A percentile compares a stretch with the other conserved stretches of the same genome.
These are phyloP conservation scores for Daktulosphaira vitifoliae DNA, from an alignment of 1,140 invertebrate species.

Conservation along the genomic window DNA sequence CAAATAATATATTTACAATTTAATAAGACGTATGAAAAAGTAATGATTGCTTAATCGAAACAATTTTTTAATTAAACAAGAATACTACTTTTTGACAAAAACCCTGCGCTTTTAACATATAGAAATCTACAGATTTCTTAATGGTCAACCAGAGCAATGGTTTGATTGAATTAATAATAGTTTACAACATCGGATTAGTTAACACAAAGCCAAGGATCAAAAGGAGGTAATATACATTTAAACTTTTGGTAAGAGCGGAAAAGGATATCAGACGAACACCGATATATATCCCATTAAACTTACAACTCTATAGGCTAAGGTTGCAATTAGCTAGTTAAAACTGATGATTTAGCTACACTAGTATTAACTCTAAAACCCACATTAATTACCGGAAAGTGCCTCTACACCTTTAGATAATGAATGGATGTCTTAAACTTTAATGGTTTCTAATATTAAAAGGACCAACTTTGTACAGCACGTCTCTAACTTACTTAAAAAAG, in stretches of 20 bases:
- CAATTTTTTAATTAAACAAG: too few relatives aligned
- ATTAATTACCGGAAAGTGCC: constrained; percentile 18
- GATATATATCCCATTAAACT: constrained; percentile 27
- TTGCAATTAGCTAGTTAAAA: constrained; percentile 25
- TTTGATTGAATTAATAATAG: constrained; percentile 30
- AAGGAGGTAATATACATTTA: not conserved
- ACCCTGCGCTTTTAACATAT: too few relatives aligned
- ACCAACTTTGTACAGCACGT: not conserved
- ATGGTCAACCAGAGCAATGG: not conserved
- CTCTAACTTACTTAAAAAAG: too few relatives aligned
- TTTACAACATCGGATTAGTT: constrained; percentile 25
- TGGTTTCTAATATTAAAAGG: constrained; percentile 21
- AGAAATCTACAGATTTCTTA: constrained; percentile 16
- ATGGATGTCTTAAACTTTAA: constrained; percentile 22
- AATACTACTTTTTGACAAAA: too few relatives aligned
- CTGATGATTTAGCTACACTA: constrained; percentile 4
- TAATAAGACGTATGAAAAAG: too few relatives aligned
- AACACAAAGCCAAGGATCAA: constrained; percentile 3
- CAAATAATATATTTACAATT: too few relatives aligned
- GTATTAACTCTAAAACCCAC: constrained; percentile 14
- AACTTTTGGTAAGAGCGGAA: constrained; percentile 6
- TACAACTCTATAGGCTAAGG: constrained; percentile 13
- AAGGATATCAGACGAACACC: not conserved
- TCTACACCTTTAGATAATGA: constrained; percentile 6
- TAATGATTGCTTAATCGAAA: too few relatives aligned